phyloP scores from a whole-genome alignment of 2,888 invertebrate species.

The Carabus problematicus region DNA sequence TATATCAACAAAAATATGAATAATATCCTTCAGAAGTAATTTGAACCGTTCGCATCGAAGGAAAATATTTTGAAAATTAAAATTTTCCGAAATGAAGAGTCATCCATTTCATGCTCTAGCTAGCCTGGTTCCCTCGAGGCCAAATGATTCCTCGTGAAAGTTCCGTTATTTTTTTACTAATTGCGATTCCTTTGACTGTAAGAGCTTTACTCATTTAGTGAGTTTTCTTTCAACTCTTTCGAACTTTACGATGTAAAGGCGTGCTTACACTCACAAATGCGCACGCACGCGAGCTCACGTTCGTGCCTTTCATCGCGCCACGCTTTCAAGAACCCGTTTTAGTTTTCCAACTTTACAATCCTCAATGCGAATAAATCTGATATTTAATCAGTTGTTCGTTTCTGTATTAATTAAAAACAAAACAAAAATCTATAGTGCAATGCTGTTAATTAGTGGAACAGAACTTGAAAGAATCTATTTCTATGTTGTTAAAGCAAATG shows the following conservation, averaged over 20 bases:
- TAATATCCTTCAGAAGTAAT: too few species aligned
- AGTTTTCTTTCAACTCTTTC: slow-evolving; percentile 31
- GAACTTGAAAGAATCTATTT: too few species aligned
- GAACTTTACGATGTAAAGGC: slow-evolving; percentile 25
- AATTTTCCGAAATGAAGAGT: too few species aligned
- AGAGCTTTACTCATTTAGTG: slow-evolving; percentile 24
- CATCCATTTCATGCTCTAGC: too few species aligned
- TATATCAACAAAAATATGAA: too few species aligned
- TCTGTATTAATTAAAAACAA: not conserved
- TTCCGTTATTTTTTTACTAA: slow-evolving; percentile 31
- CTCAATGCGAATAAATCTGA: slow-evolving; percentile 26
- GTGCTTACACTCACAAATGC: slow-evolving; percentile 33
- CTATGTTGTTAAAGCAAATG: too few species aligned
- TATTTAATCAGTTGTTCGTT: slow-evolving; percentile 27
- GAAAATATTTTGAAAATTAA: too few species aligned
- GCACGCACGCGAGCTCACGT: too few species aligned
- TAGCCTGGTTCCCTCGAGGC: too few species aligned
- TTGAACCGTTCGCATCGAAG: too few species aligned
- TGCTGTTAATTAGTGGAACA: slow-evolving; percentile 25
- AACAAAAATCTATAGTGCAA: slow-evolving; percentile 18
- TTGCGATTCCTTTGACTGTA: slow-evolving; percentile 24
- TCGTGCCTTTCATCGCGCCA: too few species aligned
- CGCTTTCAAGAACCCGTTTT: not conserved
- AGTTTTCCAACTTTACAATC: slow-evolving; percentile 29
- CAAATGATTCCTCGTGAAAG: not conserved